Base-by-base conservation (phyloP, 2,113 vertebrate species). In the Reinhardtius hippoglossoides region DNA sequence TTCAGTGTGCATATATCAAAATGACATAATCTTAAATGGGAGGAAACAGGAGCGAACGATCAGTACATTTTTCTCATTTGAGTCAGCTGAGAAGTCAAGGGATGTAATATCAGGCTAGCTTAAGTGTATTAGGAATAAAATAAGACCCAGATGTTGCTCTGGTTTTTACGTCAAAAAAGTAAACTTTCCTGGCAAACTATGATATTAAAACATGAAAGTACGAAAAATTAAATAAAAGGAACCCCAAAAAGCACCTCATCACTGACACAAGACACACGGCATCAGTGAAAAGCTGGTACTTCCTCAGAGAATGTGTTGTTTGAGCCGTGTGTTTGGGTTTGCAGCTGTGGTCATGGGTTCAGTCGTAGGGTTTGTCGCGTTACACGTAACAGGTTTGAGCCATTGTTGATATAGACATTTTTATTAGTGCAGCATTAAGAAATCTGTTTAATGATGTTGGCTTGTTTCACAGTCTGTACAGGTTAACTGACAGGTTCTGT, bases 11-110 rank as follows among this genome's bases (percentile, higher is more conserved):
- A 31, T 87, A 88, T 87, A 88, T 92, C 88, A 90, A 86, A 87
- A 90, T 93, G 89, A 90, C 91, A 90, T 82, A 88, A 92, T 91
- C 88, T 87, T 81, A 85, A 89, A 90, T 86, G 84, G 88, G 88
- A 92, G 90, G 89, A 92, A 93, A 90, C 89, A 91, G 88, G 90
- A 92, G 90, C 72, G 78, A 91, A 76, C 40, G 40, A 66, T 76
- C 69, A 2, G 76, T 83, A 80, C 80, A 89, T 88, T 88, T 87
- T 89, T 91, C 87, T 88, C 88, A 81, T 88, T 90, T 91, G 81
- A 91, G 82, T 91, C 87, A 88, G 76, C 79, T 88, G 76, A 75
- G 79, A 86, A 84, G 85, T 89, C 58, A 48, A 68, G 58, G 65
- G 67, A 67, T 66, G 68, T 67, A 87, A 83, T 88, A 84, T 81